Conservation (phyloP, 2,113 vertebrate genomes). For the Crotalus viridis region DNA sequence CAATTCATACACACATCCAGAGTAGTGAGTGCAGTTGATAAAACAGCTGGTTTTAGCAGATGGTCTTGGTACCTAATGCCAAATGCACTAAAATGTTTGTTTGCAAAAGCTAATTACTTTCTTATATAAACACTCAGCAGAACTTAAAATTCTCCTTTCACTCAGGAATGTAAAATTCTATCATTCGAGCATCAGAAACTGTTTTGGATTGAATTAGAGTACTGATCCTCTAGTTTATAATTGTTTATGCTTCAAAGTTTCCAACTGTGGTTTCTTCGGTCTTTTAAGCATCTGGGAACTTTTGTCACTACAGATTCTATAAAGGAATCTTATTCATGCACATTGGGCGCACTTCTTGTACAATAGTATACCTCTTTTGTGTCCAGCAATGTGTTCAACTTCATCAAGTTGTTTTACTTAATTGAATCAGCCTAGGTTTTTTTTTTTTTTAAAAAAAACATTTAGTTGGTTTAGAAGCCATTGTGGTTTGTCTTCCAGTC, state of each 20-base stretch:
- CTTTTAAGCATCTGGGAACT: neutral
- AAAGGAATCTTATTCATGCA: neutral
- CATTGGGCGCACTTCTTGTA: neutral
- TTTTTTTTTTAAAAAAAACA: neutral
- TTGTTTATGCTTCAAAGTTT: neutral
- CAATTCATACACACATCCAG: neutral
- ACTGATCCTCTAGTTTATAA: neutral
- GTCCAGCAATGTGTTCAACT: neutral
- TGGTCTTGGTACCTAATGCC: neutral
- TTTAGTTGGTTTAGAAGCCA: neutral
- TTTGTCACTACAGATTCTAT: neutral
- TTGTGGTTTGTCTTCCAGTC: neutral
- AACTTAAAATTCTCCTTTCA: neutral
- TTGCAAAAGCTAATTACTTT: neutral
- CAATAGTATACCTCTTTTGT: neutral
- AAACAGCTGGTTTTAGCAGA: neutral
- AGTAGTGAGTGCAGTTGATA: neutral
- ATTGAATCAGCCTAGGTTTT: neutral
- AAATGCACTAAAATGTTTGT: neutral
- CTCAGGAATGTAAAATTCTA: neutral
- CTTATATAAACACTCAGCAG: neutral
- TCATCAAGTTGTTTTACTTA: neutral
- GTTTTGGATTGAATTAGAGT: neutral
- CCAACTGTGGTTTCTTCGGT: neutral
- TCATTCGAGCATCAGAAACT: neutral